A percentile compares a stretch with the other conserved stretches of the same genome.
These are phyloP conservation scores for Cheilosia scutellata DNA, from an alignment of 2,888 invertebrate genomes.

Conservation along the genomic window DNA sequence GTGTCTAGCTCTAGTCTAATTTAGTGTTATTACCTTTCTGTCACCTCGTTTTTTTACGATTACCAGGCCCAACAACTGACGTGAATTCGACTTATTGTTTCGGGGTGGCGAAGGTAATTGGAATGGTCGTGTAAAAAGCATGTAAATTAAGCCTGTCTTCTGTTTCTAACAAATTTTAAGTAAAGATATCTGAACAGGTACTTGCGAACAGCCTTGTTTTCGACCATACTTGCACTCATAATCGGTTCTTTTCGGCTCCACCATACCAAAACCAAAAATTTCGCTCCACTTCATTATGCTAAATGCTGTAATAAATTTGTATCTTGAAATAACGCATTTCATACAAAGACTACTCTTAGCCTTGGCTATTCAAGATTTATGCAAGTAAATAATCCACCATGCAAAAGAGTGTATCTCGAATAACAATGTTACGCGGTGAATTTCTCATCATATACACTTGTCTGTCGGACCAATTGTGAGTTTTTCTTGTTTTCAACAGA, in stretches of 20 bases:
- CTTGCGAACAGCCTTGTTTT: no score
- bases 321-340: slow-evolving; percentile 16
- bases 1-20: no score
- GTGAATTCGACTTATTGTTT: no score
- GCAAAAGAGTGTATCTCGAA: slow-evolving; percentile 7
- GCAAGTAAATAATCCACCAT: slow-evolving; percentile 3
- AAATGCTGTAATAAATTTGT: slow-evolving; percentile 6
- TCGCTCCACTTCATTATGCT: slow-evolving; percentile 23
- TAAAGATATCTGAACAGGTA: no score
- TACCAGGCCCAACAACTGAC: no score
- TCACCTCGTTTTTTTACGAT: no score
- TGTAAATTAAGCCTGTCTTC: no score
- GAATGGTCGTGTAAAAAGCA: no score
- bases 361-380: slow-evolving; percentile 11
- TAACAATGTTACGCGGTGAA: slow-evolving; percentile 7
- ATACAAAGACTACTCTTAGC: slow-evolving; percentile 17
- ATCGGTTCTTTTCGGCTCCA: neutral
- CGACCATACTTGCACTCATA: neutral
- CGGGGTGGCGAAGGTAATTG: no score
- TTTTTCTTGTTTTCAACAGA: slow-evolving; percentile 28
- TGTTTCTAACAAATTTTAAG: no score
- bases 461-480: slow-evolving; percentile 7
- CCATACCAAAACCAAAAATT: neutral
- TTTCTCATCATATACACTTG: slow-evolving; percentile 37
- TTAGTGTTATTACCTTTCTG: no score